These are phyloP conservation scores for Matsumurasca onukii DNA, from an alignment of 1,140 invertebrate genomes.

Conservation along the genomic window DNA sequence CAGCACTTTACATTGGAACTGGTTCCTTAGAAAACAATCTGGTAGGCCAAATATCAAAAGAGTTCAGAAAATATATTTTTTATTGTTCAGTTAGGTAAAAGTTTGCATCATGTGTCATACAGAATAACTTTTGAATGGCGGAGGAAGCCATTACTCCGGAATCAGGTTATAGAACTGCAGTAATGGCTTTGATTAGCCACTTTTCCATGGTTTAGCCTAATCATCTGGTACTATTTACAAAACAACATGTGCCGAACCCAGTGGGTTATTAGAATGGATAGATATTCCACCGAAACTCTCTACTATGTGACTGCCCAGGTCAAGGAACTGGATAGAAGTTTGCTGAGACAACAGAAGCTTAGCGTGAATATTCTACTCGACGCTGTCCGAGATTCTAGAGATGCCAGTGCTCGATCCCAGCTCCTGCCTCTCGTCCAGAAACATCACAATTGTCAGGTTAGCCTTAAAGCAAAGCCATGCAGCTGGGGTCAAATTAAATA, in stretches of 20 bases:
- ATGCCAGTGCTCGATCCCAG: conserved; percentile 66
- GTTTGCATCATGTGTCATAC: not conserved
- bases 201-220: not conserved
- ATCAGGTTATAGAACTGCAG: not conserved
- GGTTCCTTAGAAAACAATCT: conserved; percentile 80
- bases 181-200: not conserved
- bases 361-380: not conserved
- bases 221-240: not conserved
- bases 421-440: conserved; percentile 68
- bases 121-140: not conserved
- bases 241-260: not conserved
- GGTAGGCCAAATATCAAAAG: conserved; percentile 50
- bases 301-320: conserved; percentile 5
- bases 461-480: not conserved
- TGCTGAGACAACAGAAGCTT: not conserved
- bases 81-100: not conserved
- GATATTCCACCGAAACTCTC: not conserved
- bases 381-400: not conserved
- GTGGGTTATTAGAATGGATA: not conserved
- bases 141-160: not conserved
- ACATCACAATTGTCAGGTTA: conserved; percentile 46
- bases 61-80: not conserved
- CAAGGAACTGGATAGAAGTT: not conserved
- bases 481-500: not conserved
- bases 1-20: conserved; percentile 92